These are phyloP conservation scores for Margarornis squamiger DNA, from an alignment of 2,797 vertebrate genomes.

Conservation along the genomic window DNA sequence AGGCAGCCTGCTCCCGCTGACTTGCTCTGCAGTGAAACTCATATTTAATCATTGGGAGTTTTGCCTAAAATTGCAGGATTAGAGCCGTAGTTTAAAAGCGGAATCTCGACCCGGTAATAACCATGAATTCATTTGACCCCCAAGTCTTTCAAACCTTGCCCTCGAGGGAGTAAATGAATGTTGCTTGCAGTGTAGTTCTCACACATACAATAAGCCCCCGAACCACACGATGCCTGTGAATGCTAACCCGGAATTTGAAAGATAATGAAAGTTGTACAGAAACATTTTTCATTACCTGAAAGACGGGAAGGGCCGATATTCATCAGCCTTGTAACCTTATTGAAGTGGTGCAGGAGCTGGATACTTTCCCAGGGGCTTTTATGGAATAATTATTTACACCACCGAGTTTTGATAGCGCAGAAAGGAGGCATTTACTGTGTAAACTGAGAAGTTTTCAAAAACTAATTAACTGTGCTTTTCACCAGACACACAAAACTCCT, in stretches of 20 bases:
- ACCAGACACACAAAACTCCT: conserved; percentile 9
- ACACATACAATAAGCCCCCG: conserved; percentile 22
- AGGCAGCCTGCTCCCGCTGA: neutral
- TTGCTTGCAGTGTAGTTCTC: conserved; percentile 50
- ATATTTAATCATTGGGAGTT: neutral
- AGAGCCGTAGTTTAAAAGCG: neutral
- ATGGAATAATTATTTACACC: conserved; percentile 41
- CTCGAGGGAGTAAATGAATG: conserved; percentile 49
- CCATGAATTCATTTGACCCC: conserved; percentile 47
- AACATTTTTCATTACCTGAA: conserved; percentile 65
- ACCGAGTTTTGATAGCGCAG: neutral
- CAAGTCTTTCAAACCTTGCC: conserved; percentile 10
- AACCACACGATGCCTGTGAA: conserved; percentile 47
- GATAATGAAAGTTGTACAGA: conserved; percentile 64
- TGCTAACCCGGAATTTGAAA: conserved; percentile 49
- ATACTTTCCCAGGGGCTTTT: conserved; percentile 54
- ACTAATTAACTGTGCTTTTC: conserved; percentile 49
- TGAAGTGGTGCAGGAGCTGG: conserved; percentile 50
- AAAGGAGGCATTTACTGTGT: conserved; percentile 32
- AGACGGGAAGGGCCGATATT: conserved; percentile 36
- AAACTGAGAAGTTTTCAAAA: conserved; percentile 47
- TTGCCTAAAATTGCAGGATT: conserved; percentile 42
- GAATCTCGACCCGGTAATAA: conserved; percentile 12
- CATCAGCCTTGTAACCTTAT: conserved; percentile 52
- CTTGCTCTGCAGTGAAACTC: neutral